Percentiles rank a stretch among this genome's conserved stretches.
Conservation (phyloP, 2,797 vertebrate species). For the Paratrypauchen microcephalus region DNA sequence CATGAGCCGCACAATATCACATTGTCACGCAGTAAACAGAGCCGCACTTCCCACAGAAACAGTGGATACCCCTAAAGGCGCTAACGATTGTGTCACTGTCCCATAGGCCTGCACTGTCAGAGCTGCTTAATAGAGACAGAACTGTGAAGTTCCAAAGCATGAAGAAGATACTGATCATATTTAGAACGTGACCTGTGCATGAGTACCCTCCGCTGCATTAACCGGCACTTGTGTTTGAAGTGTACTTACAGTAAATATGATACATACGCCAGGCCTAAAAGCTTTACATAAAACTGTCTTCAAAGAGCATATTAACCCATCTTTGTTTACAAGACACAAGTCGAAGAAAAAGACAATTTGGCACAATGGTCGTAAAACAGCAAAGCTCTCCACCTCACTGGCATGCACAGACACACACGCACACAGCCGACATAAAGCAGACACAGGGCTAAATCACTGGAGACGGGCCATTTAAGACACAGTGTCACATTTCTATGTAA, state of each 20-base stretch:
- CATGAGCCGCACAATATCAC: slow-evolving; percentile 73
- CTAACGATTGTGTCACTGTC: slow-evolving; percentile 66
- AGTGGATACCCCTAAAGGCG: slow-evolving; percentile 61
- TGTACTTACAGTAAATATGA: slow-evolving; percentile 88
- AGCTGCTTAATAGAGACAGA: slow-evolving; percentile 49
- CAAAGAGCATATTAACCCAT: slow-evolving; percentile 84
- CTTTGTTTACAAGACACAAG: slow-evolving; percentile 85
- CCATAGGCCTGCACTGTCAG: slow-evolving; percentile 43
- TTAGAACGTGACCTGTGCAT: slow-evolving; percentile 71
- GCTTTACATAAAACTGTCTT: slow-evolving; percentile 86
- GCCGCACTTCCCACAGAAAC: slow-evolving; percentile 67
- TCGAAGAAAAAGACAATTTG: slow-evolving; percentile 81
- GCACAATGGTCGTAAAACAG: slow-evolving; percentile 79
- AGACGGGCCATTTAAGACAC: slow-evolving; percentile 90
- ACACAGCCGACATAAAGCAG: slow-evolving; percentile 76
- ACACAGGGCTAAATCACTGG: slow-evolving; percentile 86
- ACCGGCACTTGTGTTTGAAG: slow-evolving; percentile 77
- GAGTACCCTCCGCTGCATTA: slow-evolving; percentile 70
- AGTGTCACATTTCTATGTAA: slow-evolving; percentile 97
- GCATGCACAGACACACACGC: slow-evolving; percentile 49
- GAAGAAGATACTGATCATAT: slow-evolving; percentile 72
- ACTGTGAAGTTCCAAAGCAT: slow-evolving; percentile 45
- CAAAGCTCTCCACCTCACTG: slow-evolving; percentile 58
- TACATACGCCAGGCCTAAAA: slow-evolving; percentile 85
- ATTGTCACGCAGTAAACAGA: slow-evolving; percentile 79